Conservation (phyloP, 2,797 vertebrate genomes). For the Hippopotamyrus pictus region DNA sequence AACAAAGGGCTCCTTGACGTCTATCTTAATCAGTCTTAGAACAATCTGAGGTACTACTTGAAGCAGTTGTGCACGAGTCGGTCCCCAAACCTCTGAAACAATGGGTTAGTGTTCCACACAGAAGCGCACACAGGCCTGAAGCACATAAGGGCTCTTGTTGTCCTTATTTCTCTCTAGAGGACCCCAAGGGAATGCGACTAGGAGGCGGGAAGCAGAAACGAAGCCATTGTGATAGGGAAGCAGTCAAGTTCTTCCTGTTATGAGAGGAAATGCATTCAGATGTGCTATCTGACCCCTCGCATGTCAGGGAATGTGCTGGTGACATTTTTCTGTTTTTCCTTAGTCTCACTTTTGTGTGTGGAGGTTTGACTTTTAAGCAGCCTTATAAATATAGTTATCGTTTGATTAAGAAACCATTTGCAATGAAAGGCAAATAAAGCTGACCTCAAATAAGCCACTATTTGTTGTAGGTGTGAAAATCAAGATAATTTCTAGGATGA, state of each 20-base stretch:
- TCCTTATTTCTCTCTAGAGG: slow-evolving; percentile 68
- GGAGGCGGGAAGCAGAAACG: slow-evolving; percentile 94
- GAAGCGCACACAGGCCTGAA: slow-evolving; percentile 37
- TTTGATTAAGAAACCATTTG: slow-evolving; percentile 26
- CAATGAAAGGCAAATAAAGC: neutral
- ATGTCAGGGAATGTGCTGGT: slow-evolving; percentile 69
- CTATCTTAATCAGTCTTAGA: slow-evolving; percentile 49
- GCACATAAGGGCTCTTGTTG: slow-evolving; percentile 59
- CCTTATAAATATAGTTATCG: slow-evolving; percentile 64
- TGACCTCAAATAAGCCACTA: neutral
- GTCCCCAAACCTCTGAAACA: slow-evolving; percentile 52
- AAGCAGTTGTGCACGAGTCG: slow-evolving; percentile 51
- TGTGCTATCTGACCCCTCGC: slow-evolving; percentile 96
- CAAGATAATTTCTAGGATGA: neutral
- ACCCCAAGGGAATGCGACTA: slow-evolving; percentile 78
- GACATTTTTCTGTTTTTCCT: slow-evolving; percentile 54
- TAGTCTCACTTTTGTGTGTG: slow-evolving; percentile 28
- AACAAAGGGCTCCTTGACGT: slow-evolving; percentile 57
- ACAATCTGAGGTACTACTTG: slow-evolving; percentile 56
- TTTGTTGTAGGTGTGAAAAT: neutral
- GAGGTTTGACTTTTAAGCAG: slow-evolving; percentile 57
- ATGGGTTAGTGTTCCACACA: slow-evolving; percentile 63
- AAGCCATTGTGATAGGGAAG: slow-evolving; percentile 99
- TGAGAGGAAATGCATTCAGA: slow-evolving; percentile 99
- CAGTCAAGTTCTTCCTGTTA: slow-evolving; percentile 99